Conservation (phyloP, 2,888 invertebrate genomes). For the Schizaphis graminum region DNA sequence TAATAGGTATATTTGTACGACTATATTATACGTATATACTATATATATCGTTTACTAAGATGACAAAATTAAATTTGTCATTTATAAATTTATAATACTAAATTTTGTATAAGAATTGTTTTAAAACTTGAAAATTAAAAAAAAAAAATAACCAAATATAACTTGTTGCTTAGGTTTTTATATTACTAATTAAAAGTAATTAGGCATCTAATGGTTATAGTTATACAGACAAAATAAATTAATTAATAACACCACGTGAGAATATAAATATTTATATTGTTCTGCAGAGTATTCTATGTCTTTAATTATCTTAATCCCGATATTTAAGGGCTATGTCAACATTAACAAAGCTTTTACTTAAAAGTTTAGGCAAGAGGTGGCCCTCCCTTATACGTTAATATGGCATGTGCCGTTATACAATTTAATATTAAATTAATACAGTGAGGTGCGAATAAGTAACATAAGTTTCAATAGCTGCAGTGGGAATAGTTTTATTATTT, state of each 20-base stretch:
- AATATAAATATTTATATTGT: background rate
- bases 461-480: background rate
- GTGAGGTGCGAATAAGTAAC: background rate
- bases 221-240: background rate
- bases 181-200: background rate
- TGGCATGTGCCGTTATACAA: background rate
- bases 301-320: background rate
- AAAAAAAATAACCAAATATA: background rate
- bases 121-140: background rate
- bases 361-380: background rate
- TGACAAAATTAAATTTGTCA: background rate
- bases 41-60: background rate
- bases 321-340: slow-evolving; percentile 1
- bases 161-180: background rate
- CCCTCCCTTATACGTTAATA: background rate
- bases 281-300: background rate
- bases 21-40: background rate
- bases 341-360: background rate
- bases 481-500: background rate
- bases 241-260: background rate
- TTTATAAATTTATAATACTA: background rate
- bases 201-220: background rate
- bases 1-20: background rate
- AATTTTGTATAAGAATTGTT: background rate
- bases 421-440: background rate